Conservation (phyloP, 2,888 invertebrate species). For the Chloroclystis v-ata region DNA sequence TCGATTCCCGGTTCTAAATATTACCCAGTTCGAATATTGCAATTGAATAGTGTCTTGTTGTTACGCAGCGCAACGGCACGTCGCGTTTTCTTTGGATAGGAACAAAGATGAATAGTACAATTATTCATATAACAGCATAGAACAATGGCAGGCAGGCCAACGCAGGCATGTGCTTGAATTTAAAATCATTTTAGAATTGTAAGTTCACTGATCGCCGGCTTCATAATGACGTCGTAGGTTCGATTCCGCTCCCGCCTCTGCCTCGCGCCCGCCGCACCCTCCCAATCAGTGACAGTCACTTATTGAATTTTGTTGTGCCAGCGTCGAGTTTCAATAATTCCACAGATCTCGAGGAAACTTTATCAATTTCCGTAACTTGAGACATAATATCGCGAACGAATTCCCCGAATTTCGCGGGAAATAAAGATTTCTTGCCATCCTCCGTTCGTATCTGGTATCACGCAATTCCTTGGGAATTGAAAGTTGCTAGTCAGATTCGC, state of each 20-base stretch:
- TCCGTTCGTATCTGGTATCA: conserved; percentile 6
- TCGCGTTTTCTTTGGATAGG: too few relatives aligned
- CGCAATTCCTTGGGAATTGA: conserved; percentile 18
- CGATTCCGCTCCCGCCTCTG: conserved; percentile 6
- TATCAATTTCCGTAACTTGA: conserved; percentile 72
- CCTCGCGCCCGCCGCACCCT: conserved; percentile 23
- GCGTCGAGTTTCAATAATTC: conserved; percentile 71
- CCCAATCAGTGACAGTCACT: conserved; percentile 74
- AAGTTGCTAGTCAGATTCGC: conserved; percentile 17
- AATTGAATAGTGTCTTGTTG: too few relatives aligned
- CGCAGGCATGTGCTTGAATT: too few relatives aligned
- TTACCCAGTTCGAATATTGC: too few relatives aligned
- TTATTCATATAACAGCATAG: too few relatives aligned
- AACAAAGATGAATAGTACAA: too few relatives aligned
- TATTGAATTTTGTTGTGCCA: conserved; percentile 76
- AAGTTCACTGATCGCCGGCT: too few relatives aligned
- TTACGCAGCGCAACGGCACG: too few relatives aligned
- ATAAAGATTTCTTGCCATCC: conserved; percentile 22
- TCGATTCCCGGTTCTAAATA: too few relatives aligned
- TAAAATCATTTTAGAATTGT: too few relatives aligned
- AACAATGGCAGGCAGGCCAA: too few relatives aligned
- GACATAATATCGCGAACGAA: conserved; percentile 47
- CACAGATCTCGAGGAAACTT: conserved; percentile 63
- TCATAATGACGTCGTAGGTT: neutral
- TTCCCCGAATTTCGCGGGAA: conserved; percentile 19